Base-by-base conservation (phyloP, 2,113 vertebrate genomes). In the Neolamprologus toae region DNA sequence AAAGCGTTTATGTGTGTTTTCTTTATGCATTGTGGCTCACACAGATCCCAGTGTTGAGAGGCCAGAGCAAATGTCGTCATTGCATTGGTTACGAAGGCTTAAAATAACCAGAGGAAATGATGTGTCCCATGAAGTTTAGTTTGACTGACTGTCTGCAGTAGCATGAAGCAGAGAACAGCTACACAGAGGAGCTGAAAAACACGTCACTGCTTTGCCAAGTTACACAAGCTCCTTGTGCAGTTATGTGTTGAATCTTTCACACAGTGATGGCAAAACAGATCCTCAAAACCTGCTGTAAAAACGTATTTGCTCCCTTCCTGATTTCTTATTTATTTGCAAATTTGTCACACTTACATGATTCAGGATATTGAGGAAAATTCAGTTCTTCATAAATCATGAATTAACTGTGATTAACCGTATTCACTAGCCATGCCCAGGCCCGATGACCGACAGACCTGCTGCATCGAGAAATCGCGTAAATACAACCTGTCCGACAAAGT, bases 41-140 rank as follows among this genome's bases (percentile, higher is more conserved):
- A 96, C 91, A 93, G 87, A 91, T 63, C 90, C 82, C 84, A 89
- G 83, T 94, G 91, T 93, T 88, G 28, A 42, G 33, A 12, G 87
- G 82, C 84, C 88, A 55, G 81, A 87, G 78, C 28, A 31, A 85
- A 90, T 94, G 90, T 63, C 91, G 88, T 95, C 94, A 95, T 86
- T 28, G 55, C 5, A 8, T 68, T 42, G 80, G 88, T 91, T 81
- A 88, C 45, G 66, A 49, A 84, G 85, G 80, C 88, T 93, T 92
- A 89, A 93, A 96, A 95, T 95, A 96, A 91, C 93, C 86, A 33
- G 45, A 90, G 93, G 94, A 94, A 94, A 93, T 88, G 42, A 92
- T 88, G 89, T 86, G 88, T 92, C 87, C 85, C 81, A 53, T 86
- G 84, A 89, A 90, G 85, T 87, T 89, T 33, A 80, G 78, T 85